phyloP scores from a whole-genome alignment of 1,140 invertebrate species.

The Ceratosolen solmsi region DNA sequence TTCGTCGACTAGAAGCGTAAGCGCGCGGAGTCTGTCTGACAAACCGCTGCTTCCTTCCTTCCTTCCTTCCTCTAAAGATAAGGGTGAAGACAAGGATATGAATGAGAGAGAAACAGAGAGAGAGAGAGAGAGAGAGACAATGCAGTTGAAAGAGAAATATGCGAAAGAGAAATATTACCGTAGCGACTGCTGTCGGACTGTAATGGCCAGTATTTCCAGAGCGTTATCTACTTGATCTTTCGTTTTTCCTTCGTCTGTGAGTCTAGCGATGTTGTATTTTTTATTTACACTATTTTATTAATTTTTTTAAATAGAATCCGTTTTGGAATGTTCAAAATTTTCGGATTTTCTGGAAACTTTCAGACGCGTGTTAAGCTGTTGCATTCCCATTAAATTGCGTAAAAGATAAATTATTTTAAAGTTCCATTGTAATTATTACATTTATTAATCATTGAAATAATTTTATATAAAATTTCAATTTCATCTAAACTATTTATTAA shows the following conservation, averaged over 20 bases:
- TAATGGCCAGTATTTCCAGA: constrained; percentile 41
- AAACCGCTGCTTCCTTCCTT: constrained; percentile 41
- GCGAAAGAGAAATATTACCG: constrained; percentile 57
- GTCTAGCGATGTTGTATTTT: neutral
- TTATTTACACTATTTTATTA: neutral
- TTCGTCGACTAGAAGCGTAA: neutral
- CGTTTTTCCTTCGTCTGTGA: constrained; percentile 14
- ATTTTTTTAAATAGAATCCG: neutral
- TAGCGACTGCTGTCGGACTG: constrained; percentile 53
- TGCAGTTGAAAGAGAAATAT: constrained; percentile 53
- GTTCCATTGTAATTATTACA: too few relatives aligned
- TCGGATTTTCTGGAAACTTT: neutral
- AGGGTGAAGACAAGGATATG: neutral
- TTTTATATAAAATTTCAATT: too few relatives aligned
- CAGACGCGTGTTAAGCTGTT: neutral
- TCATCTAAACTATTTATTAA: too few relatives aligned
- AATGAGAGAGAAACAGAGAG: neutral
- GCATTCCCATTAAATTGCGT: neutral
- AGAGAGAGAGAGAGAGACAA: constrained; percentile 43
- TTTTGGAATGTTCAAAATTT: neutral
- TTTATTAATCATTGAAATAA: too few relatives aligned
- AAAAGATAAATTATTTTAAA: neutral
- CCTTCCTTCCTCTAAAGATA: neutral
- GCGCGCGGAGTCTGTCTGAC: constrained; percentile 13
- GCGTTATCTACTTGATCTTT: constrained; percentile 3